Evolutionary conservation across 2,797 vertebrate species (phyloP), one percentile per base, ranked within the genome.

Genomic region (Dicrostonyx torquatus): DNA sequence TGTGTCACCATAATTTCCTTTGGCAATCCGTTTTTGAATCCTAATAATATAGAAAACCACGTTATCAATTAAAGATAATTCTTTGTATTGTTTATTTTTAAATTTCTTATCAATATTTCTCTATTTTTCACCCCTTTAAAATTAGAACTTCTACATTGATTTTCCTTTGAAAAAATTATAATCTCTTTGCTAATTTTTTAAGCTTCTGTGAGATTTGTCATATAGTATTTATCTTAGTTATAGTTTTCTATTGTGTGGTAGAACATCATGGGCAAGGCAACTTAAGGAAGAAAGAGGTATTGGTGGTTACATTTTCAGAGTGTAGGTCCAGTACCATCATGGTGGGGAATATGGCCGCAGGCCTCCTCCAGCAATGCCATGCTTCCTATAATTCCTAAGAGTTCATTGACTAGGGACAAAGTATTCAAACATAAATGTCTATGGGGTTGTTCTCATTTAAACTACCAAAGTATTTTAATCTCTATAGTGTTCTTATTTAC

Each of bases 101-200:
- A 91, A 79, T 62, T 94, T 89, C 22, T 29, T 66, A 48, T 82
- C 10, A 73, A 48, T 48, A 50, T 83, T 76, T 77, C 2, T 73
- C 11, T 45, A 73, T 94, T 80, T 60, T 60, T 72, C 12, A 91
- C 17, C n/a, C 94, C 43, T 93, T 91, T 45, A 79, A 53, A 89
- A 88, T 93, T 87, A 87, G 53, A 79, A 26, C 6, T 62, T 34
- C 6, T 62, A 3, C 62, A 87, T 70, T 45, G 43, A 93, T 93
- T 29, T 11, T 62, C 18, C 6, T 93, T 85, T 77, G 43, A 77
- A 90, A 77, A 89, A 92, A 62, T 26, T 78, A 3, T 94, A 62
- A 75, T 93, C 50, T 87, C 60, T 90, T 89, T 90, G 80, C 60
- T 88, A 92, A 77, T 90, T 90, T 95, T 93, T 93, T 40, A 85